These are phyloP conservation scores for Stenichneumon culpator DNA, from an alignment of 2,888 invertebrate genomes.

Conservation along the genomic window DNA sequence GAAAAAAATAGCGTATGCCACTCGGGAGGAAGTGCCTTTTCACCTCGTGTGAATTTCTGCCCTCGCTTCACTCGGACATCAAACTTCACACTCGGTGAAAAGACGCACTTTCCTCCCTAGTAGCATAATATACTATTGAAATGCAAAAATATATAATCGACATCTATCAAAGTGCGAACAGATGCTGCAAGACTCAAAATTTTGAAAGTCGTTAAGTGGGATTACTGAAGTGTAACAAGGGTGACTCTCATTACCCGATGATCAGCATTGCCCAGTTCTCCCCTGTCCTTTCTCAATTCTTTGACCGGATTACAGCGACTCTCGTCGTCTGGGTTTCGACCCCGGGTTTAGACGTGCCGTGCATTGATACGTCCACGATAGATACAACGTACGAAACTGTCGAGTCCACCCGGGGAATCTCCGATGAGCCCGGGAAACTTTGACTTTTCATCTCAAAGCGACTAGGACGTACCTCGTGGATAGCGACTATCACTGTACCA, in stretches of 20 bases:
- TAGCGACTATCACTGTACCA: background rate
- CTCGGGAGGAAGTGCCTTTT: no score
- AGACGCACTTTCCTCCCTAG: no score
- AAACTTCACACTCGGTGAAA: no score
- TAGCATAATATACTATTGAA: no score
- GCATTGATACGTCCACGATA: background rate
- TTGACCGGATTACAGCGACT: slow-evolving; percentile 4
- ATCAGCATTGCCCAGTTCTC: background rate
- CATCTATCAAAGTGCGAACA: no score
- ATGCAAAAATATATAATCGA: no score
- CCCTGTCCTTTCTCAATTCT: background rate
- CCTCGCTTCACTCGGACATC: no score
- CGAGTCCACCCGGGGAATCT: slow-evolving; percentile 36
- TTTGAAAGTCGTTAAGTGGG: no score
- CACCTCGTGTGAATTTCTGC: no score
- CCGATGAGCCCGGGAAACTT: slow-evolving; percentile 62
- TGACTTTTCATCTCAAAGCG: slow-evolving; percentile 60
- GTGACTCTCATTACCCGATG: background rate
- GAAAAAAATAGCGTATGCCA: no score
- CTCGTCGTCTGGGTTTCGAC: background rate
- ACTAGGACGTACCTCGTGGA: slow-evolving; percentile 5
- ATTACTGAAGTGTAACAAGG: no score
- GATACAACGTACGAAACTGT: background rate
- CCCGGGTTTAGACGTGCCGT: background rate
- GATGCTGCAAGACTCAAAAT: no score